Percentiles rank a stretch among this genome's conserved stretches.
phyloP scores from a whole-genome alignment of 2,888 invertebrate species.

The Cheilosia grossa region DNA sequence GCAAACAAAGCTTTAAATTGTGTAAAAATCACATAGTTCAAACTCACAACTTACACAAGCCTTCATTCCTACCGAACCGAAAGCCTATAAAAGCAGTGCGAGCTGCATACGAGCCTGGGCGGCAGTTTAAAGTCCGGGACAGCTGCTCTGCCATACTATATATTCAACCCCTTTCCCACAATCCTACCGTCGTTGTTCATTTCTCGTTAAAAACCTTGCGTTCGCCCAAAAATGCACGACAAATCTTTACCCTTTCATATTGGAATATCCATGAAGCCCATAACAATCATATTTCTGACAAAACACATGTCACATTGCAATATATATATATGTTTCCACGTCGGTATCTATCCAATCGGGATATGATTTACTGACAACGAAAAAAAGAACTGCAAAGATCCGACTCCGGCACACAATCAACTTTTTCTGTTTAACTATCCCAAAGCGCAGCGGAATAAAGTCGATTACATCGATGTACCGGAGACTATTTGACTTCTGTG shows the following conservation, averaged over 20 bases:
- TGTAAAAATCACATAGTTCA: too few species aligned
- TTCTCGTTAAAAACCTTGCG: constrained; percentile 19
- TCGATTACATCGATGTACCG: constrained; percentile 60
- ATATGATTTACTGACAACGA: constrained; percentile 21
- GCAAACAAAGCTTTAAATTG: too few species aligned
- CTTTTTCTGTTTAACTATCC: constrained; percentile 39
- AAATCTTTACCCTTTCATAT: constrained; percentile 36
- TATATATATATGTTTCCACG: constrained; percentile 8
- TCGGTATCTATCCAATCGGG: constrained; percentile 16
- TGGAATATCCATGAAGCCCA: constrained; percentile 50
- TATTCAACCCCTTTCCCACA: constrained; percentile 27
- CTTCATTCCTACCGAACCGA: too few species aligned
- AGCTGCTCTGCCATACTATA: constrained; percentile 9
- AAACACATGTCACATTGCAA: constrained; percentile 60
- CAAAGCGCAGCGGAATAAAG: constrained; percentile 32
- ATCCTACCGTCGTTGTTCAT: not conserved
- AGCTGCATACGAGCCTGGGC: too few species aligned
- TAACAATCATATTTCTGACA: constrained; percentile 69
- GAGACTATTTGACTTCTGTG: constrained; percentile 61
- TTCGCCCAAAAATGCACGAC: not conserved
- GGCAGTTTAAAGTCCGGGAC: not conserved
- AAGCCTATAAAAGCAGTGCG: too few species aligned
- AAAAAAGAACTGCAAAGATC: constrained; percentile 54
- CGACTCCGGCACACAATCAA: constrained; percentile 42
- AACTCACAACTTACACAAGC: too few species aligned